Evolutionary conservation across 2,797 vertebrate species (phyloP).

Genomic region (Bovichtus variegatus): DNA sequence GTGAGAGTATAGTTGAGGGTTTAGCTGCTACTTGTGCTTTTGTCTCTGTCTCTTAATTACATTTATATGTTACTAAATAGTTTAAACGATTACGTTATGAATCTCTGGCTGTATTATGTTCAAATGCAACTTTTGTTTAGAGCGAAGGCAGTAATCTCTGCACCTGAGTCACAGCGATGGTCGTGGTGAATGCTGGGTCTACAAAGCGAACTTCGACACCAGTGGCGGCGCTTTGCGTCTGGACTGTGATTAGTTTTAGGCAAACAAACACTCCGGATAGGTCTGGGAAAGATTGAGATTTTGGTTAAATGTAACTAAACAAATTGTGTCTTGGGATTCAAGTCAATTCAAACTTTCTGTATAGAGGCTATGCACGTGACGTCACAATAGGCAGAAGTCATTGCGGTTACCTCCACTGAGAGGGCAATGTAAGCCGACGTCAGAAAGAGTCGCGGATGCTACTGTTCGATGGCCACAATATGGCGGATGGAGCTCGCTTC

Average conservation of each 20-base stretch:
- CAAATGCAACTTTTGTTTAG: neutral
- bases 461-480: no score
- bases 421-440: no score
- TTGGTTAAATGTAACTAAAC: neutral
- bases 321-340: neutral
- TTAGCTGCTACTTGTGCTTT: neutral
- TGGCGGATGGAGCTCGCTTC: no score
- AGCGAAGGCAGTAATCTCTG: neutral
- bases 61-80: neutral
- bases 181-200: neutral
- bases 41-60: neutral
- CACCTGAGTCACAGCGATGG: neutral
- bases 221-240: neutral
- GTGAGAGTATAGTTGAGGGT: neutral
- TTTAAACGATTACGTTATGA: neutral
- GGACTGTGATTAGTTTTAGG: neutral
- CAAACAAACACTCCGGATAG: neutral
- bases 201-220: neutral
- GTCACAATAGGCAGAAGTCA: no score
- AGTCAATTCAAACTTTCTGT: neutral
- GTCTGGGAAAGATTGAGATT: neutral
- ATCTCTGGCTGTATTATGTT: neutral
- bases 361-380: no score
- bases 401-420: no score
- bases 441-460: no score